Conservation (phyloP, 2,888 invertebrate species). For the Neria commutata region DNA sequence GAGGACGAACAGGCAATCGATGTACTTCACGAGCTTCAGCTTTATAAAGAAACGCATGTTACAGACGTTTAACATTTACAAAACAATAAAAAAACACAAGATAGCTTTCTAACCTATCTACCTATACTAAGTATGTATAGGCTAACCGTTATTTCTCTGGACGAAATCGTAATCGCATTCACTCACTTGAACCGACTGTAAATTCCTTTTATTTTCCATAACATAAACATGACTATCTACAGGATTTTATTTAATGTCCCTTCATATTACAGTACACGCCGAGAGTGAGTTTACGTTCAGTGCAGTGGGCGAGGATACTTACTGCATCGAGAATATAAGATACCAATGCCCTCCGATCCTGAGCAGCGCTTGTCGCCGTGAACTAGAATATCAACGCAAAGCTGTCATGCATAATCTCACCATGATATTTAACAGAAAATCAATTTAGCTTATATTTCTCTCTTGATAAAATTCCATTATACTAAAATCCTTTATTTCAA, state of each 20-base stretch:
- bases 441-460: constrained; percentile 4
- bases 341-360: constrained; percentile 71
- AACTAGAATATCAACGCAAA: constrained; percentile 63
- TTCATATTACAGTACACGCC: constrained; percentile 66
- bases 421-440: constrained; percentile 42
- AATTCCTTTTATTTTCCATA: too few relatives aligned
- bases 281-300: constrained; percentile 68
- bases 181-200: too few relatives aligned
- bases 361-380: constrained; percentile 65
- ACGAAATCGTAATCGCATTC: too few relatives aligned
- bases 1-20: too few relatives aligned
- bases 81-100: too few relatives aligned
- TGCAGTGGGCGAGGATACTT: constrained; percentile 62
- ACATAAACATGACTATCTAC: too few relatives aligned
- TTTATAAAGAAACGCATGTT: too few relatives aligned
- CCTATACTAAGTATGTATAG: too few relatives aligned
- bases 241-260: not conserved
- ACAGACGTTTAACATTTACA: too few relatives aligned
- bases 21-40: not conserved
- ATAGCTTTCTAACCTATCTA: too few relatives aligned
- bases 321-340: constrained; percentile 64
- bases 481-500: constrained; percentile 1
- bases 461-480: constrained; percentile 9
- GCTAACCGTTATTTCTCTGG: too few relatives aligned
- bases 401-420: constrained; percentile 60